Percentiles rank a stretch among this genome's conserved stretches.
These are phyloP conservation scores for Steatocranus sp. DNA, from an alignment of 2,797 vertebrate species.

Conservation along the genomic window DNA sequence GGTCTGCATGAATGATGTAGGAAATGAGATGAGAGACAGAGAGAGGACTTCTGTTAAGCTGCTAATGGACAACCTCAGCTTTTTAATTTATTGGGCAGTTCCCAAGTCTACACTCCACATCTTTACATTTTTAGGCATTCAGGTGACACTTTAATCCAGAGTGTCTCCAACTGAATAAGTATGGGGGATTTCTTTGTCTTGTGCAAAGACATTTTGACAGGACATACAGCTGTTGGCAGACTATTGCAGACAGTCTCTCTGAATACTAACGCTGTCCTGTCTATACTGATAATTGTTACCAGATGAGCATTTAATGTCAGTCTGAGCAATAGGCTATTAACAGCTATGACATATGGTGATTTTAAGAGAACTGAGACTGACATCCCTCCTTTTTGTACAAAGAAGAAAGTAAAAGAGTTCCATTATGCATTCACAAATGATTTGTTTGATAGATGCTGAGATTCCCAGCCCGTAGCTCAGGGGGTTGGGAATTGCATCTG, in stretches of 20 bases:
- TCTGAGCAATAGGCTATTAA: neutral
- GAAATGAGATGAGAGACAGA: neutral
- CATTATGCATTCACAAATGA: neutral
- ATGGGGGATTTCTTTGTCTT: slow-evolving; percentile 35
- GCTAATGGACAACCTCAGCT: neutral
- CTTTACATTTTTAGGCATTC: slow-evolving; percentile 12
- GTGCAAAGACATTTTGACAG: slow-evolving; percentile 46
- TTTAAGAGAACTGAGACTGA: neutral
- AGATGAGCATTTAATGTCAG: slow-evolving; percentile 12
- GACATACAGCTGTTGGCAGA: slow-evolving; percentile 31
- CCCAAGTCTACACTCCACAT: slow-evolving; percentile 11
- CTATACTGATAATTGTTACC: slow-evolving; percentile 3
- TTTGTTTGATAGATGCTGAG: neutral
- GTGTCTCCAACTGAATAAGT: slow-evolving; percentile 33
- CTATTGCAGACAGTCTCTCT: neutral
- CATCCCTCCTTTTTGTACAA: neutral
- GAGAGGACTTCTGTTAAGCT: neutral
- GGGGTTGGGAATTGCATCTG: too few relatives aligned
- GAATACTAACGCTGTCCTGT: slow-evolving; percentile 14
- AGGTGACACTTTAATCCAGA: slow-evolving; percentile 44
- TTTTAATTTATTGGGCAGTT: slow-evolving; percentile 16
- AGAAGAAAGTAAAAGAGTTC: neutral
- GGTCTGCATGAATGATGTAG: neutral
- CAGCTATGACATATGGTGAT: neutral
- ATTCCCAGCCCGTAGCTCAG: too few relatives aligned